Evolutionary conservation across 1,140 invertebrate species (phyloP).

Genomic region (Rhyzopertha dominica): DNA sequence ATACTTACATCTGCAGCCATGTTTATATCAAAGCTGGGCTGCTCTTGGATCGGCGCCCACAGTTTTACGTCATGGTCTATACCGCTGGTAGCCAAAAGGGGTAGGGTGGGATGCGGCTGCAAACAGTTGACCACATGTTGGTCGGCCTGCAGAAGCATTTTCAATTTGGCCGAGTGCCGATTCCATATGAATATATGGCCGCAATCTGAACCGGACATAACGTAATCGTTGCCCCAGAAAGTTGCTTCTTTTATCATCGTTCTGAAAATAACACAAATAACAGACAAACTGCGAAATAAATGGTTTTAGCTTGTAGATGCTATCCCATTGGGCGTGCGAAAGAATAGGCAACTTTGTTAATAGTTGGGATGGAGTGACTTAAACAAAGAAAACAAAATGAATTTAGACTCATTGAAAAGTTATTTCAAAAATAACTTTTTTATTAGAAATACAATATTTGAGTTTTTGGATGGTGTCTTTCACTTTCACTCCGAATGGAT

Average conservation of each 20-base stretch:
- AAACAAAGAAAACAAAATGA: too few species aligned
- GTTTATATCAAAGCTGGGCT: constrained; percentile 59
- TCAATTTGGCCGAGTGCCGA: constrained; percentile 57
- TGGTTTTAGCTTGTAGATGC: too few species aligned
- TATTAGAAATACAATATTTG: too few species aligned
- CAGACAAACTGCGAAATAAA: too few species aligned
- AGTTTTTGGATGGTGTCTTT: too few species aligned
- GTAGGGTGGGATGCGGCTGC: constrained; percentile 78
- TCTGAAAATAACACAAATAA: constrained; percentile 56
- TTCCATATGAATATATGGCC: constrained; percentile 74
- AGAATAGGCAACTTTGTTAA: too few species aligned
- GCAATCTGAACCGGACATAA: constrained; percentile 84
- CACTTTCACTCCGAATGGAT: too few species aligned
- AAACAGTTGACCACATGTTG: constrained; percentile 83
- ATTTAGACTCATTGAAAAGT: too few species aligned
- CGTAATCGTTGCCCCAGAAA: constrained; percentile 80
- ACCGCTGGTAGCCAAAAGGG: constrained; percentile 79
- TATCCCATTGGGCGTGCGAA: too few species aligned
- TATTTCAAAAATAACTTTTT: too few species aligned
- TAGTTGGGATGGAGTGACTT: too few species aligned
- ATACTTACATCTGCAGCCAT: constrained; percentile 67
- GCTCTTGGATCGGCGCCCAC: constrained; percentile 65
- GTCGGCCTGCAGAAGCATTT: constrained; percentile 80
- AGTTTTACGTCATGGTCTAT: constrained; percentile 89
- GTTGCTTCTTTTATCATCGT: constrained; percentile 88